These are phyloP conservation scores for Pangasius macronema DNA, from an alignment of 2,797 vertebrate species.

Conservation along the genomic window DNA sequence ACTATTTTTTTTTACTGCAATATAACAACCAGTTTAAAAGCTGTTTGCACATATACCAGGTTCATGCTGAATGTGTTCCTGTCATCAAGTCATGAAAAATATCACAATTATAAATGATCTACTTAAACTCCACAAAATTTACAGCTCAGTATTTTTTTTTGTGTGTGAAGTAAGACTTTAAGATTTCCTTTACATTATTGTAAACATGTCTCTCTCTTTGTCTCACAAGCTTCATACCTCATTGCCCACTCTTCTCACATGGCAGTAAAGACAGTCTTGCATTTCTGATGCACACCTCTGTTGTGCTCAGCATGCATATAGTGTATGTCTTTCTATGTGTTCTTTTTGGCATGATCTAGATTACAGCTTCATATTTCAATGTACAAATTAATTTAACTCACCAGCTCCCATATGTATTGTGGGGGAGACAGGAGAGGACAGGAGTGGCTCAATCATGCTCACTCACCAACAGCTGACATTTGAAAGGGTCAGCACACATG, in stretches of 20 bases:
- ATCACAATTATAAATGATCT: background rate
- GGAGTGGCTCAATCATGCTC: constrained; percentile 32
- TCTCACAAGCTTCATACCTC: background rate
- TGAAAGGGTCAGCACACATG: constrained; percentile 34
- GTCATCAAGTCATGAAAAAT: background rate
- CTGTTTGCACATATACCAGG: background rate
- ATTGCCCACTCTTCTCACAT: background rate
- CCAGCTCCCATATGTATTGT: constrained; percentile 7
- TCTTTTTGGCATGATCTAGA: background rate
- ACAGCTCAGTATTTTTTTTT: background rate
- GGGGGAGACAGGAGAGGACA: background rate
- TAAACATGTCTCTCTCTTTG: background rate
- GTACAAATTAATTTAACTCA: constrained; percentile 24
- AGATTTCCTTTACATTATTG: background rate
- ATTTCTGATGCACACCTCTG: background rate
- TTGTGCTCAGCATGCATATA: background rate
- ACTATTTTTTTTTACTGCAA: background rate
- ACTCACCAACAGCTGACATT: constrained; percentile 37
- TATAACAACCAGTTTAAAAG: background rate
- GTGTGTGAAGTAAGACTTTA: background rate
- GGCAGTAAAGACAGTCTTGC: background rate
- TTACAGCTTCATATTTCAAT: constrained; percentile 2
- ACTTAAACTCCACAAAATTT: background rate
- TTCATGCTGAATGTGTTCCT: background rate
- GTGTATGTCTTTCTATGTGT: background rate